Conservation (phyloP, 1,140 invertebrate genomes). For the Anadara kagoshimensis region DNA sequence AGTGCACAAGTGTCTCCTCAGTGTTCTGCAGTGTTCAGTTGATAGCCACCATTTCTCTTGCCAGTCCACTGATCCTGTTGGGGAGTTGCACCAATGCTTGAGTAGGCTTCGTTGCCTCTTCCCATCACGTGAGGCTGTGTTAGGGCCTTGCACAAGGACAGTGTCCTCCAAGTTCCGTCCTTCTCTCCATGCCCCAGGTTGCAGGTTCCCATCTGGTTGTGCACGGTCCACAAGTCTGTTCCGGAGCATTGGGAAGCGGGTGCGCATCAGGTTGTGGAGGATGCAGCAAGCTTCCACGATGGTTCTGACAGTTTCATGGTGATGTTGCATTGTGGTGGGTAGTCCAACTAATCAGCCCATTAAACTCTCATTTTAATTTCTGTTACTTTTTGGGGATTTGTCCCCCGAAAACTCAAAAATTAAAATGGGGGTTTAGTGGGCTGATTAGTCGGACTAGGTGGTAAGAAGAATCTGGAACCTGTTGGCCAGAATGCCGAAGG, state of each 20-base stretch:
- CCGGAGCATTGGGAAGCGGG: conserved; percentile 32
- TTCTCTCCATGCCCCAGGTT: conserved; percentile 32
- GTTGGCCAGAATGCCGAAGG: no score
- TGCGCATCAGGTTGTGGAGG: not conserved
- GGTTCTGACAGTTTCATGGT: not conserved
- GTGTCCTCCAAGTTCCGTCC: conserved; percentile 9
- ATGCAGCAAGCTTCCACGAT: not conserved
- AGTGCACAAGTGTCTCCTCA: no score
- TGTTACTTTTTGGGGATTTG: no score
- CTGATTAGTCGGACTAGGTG: no score
- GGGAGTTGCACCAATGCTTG: not conserved
- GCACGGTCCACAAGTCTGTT: conserved; percentile 38
- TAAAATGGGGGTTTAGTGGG: no score
- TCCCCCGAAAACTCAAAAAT: no score
- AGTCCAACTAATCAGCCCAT: no score
- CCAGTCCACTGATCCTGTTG: not conserved
- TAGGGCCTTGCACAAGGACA: not conserved
- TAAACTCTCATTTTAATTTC: no score
- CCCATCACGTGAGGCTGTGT: not conserved
- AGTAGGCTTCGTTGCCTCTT: not conserved
- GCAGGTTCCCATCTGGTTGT: conserved; percentile 27
- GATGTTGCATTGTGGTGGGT: not conserved
- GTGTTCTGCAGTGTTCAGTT: no score
- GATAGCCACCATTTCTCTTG: no score
- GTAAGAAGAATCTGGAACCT: no score